Conservation (phyloP, 2,888 invertebrate species). For the Apotomis turbidana region DNA sequence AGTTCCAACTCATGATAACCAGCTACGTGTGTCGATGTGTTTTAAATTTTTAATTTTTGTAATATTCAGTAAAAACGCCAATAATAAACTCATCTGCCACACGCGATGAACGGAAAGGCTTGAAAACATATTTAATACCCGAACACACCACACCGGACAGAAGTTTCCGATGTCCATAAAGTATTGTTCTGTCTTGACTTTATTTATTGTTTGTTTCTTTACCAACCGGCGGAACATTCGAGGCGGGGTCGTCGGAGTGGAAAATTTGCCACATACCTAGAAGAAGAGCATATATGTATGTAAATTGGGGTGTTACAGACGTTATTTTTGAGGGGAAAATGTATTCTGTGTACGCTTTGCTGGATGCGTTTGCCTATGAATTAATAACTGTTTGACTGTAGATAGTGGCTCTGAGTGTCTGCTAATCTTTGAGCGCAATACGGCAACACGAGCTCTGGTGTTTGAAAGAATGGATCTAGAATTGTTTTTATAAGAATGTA, state of each 20-base stretch:
- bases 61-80: too few species aligned
- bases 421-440: neutral
- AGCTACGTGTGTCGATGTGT: too few species aligned
- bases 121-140: too few species aligned
- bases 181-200: neutral
- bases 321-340: slow-evolving; percentile 7
- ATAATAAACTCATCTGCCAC: too few species aligned
- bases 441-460: neutral
- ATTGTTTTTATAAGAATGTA: neutral
- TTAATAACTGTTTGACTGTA: neutral
- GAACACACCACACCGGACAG: too few species aligned
- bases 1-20: too few species aligned
- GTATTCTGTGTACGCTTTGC: slow-evolving; percentile 13
- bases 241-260: slow-evolving; percentile 10
- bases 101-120: too few species aligned
- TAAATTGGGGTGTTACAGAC: slow-evolving; percentile 8
- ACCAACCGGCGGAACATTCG: slow-evolving; percentile 30
- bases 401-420: slow-evolving; percentile 1
- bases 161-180: too few species aligned
- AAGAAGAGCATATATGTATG: slow-evolving; percentile 4
- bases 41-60: too few species aligned
- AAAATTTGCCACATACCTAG: slow-evolving; percentile 30
- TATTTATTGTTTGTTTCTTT: slow-evolving; percentile 25
- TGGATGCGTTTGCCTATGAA: slow-evolving; percentile 2
- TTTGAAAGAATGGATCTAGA: neutral